Evolutionary conservation across 1,140 invertebrate species (phyloP).

Genomic region (Aricia agestis): DNA sequence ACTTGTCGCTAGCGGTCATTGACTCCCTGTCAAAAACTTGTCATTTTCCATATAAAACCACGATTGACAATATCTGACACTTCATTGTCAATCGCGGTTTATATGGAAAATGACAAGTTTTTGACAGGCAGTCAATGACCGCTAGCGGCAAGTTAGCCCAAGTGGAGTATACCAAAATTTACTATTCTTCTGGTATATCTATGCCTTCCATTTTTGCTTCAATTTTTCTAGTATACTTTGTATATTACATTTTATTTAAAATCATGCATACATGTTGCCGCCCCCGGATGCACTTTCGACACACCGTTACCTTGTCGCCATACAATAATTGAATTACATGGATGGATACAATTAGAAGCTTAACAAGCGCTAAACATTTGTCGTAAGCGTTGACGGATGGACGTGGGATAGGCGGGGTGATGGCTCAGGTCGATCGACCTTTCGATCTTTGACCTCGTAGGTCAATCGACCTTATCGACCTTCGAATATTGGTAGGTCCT

Average conservation of each 20-base stretch:
- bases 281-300: conserved; percentile 25
- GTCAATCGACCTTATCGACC: no score
- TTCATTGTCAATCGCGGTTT: no score
- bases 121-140: no score
- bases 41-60: no score
- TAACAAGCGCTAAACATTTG: conserved; percentile 64
- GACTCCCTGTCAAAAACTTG: no score
- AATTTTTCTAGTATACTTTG: neutral
- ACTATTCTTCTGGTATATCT: no score
- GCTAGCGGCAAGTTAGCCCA: no score
- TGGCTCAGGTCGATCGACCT: conserved; percentile 25
- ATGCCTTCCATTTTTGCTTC: neutral
- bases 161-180: no score
- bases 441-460: neutral
- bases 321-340: conserved; percentile 75
- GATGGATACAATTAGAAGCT: conserved; percentile 74
- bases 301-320: conserved; percentile 73
- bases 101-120: no score
- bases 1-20: no score
- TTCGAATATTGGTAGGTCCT: neutral
- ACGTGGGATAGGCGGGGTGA: conserved; percentile 26
- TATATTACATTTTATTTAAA: neutral
- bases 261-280: conserved; percentile 19
- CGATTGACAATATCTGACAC: no score
- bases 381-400: conserved; percentile 57